phyloP scores from a whole-genome alignment of 2,113 vertebrate genomes.

The Xiphophorus maculatus region DNA sequence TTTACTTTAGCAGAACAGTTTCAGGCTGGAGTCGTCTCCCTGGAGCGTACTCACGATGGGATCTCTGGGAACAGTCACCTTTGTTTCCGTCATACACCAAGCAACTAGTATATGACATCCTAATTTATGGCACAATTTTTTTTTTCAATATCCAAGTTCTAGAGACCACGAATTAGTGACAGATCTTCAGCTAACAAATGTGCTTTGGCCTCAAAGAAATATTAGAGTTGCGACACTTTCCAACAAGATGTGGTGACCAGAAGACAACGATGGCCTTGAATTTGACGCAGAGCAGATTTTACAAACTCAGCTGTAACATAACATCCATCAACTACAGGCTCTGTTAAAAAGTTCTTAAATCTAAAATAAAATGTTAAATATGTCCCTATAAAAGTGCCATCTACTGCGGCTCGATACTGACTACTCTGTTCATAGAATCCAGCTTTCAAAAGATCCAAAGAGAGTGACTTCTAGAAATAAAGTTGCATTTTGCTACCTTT shows the following conservation, averaged over 20 bases:
- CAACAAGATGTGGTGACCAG: too few species aligned
- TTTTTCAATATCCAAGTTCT: conserved; percentile 14
- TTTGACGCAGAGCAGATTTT: too few species aligned
- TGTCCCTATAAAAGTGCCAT: background rate
- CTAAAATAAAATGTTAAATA: background rate
- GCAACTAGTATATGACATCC: conserved; percentile 55
- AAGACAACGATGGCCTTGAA: too few species aligned
- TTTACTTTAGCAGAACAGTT: conserved; percentile 53
- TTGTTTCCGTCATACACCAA: conserved; percentile 36
- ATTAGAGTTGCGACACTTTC: background rate
- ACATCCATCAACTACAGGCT: background rate
- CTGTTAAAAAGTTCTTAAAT: background rate
- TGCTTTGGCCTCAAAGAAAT: background rate
- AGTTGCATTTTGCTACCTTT: background rate
- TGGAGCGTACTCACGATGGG: conserved; percentile 37
- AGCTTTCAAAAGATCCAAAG: background rate
- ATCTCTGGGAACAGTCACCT: conserved; percentile 23
- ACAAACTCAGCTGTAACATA: too few species aligned
- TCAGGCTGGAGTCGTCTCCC: conserved; percentile 51
- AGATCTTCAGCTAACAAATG: background rate
- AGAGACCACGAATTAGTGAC: conserved; percentile 3
- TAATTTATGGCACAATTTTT: conserved; percentile 34
- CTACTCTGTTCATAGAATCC: background rate
- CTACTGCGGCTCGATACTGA: background rate
- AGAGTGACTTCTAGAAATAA: background rate